Conservation (phyloP, 1,140 invertebrate genomes). For the Cotesia glomerata region DNA sequence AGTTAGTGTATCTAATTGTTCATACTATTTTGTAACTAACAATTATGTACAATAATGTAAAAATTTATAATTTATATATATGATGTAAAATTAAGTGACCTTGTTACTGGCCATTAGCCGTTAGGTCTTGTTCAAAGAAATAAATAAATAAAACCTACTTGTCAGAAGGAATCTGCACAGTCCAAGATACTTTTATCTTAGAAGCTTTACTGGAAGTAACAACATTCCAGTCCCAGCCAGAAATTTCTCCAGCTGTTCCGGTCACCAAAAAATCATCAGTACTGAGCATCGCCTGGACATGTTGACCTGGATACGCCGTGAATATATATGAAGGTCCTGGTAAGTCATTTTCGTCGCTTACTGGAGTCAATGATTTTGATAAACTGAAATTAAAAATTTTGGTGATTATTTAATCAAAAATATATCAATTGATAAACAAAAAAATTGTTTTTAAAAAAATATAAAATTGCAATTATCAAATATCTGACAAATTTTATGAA, state of each 20-base stretch:
- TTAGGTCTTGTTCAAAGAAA: too few species aligned
- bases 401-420: conserved; percentile 6
- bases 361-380: conserved; percentile 66
- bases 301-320: conserved; percentile 65
- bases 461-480: too few species aligned
- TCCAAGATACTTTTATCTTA: conserved; percentile 70
- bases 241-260: conserved; percentile 76
- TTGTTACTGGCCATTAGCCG: too few species aligned
- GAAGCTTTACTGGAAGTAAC: conserved; percentile 69
- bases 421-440: too few species aligned
- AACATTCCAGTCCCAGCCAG: conserved; percentile 77
- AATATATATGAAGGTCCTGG: conserved; percentile 68
- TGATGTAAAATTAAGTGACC: too few species aligned
- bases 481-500: too few species aligned
- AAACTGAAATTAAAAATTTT: conserved; percentile 57
- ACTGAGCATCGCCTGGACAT: conserved; percentile 75
- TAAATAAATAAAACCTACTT: conserved; percentile 54
- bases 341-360: conserved; percentile 61
- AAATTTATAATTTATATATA: too few species aligned
- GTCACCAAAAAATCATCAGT: conserved; percentile 77
- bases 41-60: too few species aligned
- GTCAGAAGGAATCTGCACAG: conserved; percentile 71
- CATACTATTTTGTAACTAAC: too few species aligned
- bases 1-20: too few species aligned
- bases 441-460: too few species aligned